A percentile compares a stretch with the other conserved stretches of the same genome.
Conservation (phyloP, 2,888 invertebrate genomes). For the Heliconius erato region DNA sequence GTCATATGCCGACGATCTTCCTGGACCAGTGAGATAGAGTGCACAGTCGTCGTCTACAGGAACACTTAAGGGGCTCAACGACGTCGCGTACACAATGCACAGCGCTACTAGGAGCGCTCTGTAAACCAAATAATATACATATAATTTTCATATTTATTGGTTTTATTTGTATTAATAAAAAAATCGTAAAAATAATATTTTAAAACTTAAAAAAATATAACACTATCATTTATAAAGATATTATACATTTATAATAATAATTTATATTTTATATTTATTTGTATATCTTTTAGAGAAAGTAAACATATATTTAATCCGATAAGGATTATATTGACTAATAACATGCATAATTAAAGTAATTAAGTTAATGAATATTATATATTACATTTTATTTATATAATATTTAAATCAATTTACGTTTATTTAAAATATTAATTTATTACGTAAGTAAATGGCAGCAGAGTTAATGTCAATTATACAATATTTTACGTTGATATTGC, state of each 20-base stretch:
- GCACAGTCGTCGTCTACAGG: conserved; percentile 89
- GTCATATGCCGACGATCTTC: conserved; percentile 92
- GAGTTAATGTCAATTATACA: neutral
- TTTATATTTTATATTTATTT: neutral
- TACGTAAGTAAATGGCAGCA: neutral
- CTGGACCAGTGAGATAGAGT: conserved; percentile 90
- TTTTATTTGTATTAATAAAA: neutral
- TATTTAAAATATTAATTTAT: conserved; percentile 3
- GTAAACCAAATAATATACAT: conserved; percentile 52
- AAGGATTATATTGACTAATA: neutral
- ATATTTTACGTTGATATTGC: too few species aligned
- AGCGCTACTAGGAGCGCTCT: conserved; percentile 78
- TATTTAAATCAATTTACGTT: neutral
- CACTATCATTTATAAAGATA: too few species aligned
- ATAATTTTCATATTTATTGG: neutral
- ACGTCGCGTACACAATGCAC: conserved; percentile 64
- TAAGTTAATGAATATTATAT: neutral
- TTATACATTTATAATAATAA: neutral
- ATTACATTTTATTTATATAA: neutral
- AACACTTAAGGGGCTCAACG: conserved; percentile 66
- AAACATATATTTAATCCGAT: neutral
- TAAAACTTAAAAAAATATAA: too few species aligned
- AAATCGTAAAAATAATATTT: too few species aligned
- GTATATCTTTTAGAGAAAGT: neutral
- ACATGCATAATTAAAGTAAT: neutral